Percentiles rank a stretch among this genome's conserved stretches.
Evolutionary conservation across 2,888 invertebrate genomes (phyloP).

Genomic region (Polydesmus complanatus): DNA sequence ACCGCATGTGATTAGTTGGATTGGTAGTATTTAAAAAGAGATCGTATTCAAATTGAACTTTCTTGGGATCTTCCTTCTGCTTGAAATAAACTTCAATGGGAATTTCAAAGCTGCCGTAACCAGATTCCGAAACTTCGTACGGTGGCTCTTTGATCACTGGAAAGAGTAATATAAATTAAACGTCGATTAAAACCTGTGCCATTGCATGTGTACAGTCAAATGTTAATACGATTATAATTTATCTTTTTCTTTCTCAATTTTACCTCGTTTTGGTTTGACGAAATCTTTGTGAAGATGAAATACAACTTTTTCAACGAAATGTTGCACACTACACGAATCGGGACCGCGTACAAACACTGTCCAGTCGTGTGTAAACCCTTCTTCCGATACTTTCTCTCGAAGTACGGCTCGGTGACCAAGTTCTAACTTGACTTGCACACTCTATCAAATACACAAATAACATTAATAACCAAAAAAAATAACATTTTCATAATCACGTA

Average conservation of each 20-base stretch:
- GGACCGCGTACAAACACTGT: constrained; percentile 82
- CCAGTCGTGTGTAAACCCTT: constrained; percentile 96
- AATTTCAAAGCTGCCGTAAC: constrained; percentile 84
- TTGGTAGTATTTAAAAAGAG: constrained; percentile 65
- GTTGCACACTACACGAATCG: constrained; percentile 71
- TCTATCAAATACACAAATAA: constrained; percentile 22
- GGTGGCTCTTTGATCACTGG: constrained; percentile 82
- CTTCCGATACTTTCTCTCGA: constrained; percentile 63
- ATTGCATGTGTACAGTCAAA: too few species aligned
- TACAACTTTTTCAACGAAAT: constrained; percentile 79
- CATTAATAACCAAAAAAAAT: too few species aligned
- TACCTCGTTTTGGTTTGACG: constrained; percentile 79
- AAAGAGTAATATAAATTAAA: constrained; percentile 15
- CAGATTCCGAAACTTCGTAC: constrained; percentile 77
- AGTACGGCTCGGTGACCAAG: constrained; percentile 80
- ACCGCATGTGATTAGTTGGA: constrained; percentile 52
- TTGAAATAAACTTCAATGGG: constrained; percentile 69
- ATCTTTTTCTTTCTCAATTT: too few species aligned
- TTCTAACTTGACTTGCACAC: constrained; percentile 67
- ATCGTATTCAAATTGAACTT: constrained; percentile 61
- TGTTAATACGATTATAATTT: too few species aligned
- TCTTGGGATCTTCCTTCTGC: constrained; percentile 80
- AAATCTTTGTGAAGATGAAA: constrained; percentile 85
- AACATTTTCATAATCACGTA: too few species aligned
- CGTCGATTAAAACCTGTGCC: too few species aligned